Base-by-base conservation (phyloP, 2,113 vertebrate genomes). In the Chaetorhynchus papuensis region DNA sequence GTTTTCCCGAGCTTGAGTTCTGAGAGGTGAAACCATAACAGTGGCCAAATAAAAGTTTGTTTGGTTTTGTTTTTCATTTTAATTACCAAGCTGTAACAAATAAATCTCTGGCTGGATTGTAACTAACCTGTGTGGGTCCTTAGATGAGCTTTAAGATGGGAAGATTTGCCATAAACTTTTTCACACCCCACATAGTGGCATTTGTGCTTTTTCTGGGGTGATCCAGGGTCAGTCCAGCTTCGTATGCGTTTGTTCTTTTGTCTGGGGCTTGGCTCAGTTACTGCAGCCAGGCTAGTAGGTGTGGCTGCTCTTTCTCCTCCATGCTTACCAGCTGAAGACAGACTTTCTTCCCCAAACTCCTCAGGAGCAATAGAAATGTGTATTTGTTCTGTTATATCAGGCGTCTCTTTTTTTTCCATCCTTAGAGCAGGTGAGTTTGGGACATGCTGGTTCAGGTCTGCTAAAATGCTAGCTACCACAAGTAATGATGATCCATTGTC, bases 141-240 rank as follows among this genome's bases (percentile, higher is more conserved):
- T 98, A 99, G 99, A 96, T 99, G 99, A 97, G 99, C 99, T 98
- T 99, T 99, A 98, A 99, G 99, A 96, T 99, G 99, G 97, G 99
- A 99, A 69, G 99, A 99, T 98, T 99, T 99, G 98, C 99, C 99
- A 98, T 99, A 99, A 98, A 99, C 99, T 99, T 99, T 99, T 98
- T 99, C 99, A 90, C 99, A 99, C 92, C 99, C 99, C 97, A 98
- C 98, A 98, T 99, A 99, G 98, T 99, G 98, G 98, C 99, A 99
- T 98, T 98, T 99, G 99, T 99, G 99, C 99, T 99, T 99, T 98
- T 99, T 99, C 98, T 98, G 99, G 91, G 99, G 98, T 86, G 99
- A 98, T 93, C 99, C 99, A 8, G 98, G 98, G 96, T 99, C 99
- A 95, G 96, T 97, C 91, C 98, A 98, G 98, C 98, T 98, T 94